phyloP scores from a whole-genome alignment of 2,888 invertebrate genomes.

The Omphaloscelis lunosa region DNA sequence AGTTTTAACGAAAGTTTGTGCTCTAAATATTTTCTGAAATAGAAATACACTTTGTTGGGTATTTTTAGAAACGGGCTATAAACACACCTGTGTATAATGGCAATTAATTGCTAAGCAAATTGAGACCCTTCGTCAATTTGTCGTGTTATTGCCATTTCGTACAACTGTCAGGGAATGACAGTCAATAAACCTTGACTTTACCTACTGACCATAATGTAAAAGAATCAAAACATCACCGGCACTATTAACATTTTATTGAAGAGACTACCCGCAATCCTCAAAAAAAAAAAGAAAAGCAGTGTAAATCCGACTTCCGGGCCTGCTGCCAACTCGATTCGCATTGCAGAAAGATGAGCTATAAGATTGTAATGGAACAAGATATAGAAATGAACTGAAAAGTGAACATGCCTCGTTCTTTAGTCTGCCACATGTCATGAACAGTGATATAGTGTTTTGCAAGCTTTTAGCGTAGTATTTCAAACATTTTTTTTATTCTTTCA shows the following conservation, averaged over 20 bases:
- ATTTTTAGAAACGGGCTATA: neutral
- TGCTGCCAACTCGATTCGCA: conserved; percentile 81
- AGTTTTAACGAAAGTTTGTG: neutral
- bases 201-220: neutral
- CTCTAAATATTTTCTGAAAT: neutral
- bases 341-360: conserved; percentile 83
- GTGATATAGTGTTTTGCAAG: conserved; percentile 32
- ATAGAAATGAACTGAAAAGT: conserved; percentile 68
- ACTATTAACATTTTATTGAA: conserved; percentile 56
- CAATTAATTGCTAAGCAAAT: neutral
- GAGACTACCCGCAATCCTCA: conserved; percentile 49
- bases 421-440: conserved; percentile 38
- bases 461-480: conserved; percentile 12
- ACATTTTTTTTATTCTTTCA: neutral
- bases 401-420: conserved; percentile 47
- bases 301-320: conserved; percentile 79
- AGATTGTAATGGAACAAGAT: conserved; percentile 74
- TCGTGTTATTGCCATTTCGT: neutral
- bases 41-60: neutral
- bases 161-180: neutral
- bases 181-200: neutral
- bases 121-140: neutral
- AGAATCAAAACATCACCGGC: conserved; percentile 18
- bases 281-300: conserved; percentile 65
- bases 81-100: neutral